Evolutionary conservation across 1,140 invertebrate species (phyloP).

Genomic region (Caenorhabditis remanei): DNA sequence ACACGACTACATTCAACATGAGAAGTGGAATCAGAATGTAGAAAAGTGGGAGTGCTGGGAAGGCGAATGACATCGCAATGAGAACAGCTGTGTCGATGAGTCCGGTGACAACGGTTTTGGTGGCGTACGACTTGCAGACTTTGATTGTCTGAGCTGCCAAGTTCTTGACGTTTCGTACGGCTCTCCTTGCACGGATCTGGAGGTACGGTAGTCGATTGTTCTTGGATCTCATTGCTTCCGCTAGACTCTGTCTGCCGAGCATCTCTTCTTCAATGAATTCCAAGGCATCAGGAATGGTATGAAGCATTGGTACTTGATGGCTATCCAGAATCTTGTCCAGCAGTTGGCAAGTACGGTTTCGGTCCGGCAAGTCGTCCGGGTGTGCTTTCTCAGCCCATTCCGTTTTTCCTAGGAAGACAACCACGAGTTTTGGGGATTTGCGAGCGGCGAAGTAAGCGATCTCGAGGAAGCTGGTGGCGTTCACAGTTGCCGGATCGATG

Average conservation of each 20-base stretch:
- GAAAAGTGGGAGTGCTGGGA: conserved; percentile 63
- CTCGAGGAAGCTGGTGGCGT: conserved; percentile 76
- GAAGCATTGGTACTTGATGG: conserved; percentile 68
- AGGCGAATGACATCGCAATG: conserved; percentile 48
- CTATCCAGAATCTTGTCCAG: conserved; percentile 74
- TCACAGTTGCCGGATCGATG: conserved; percentile 77
- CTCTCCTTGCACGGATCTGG: conserved; percentile 66
- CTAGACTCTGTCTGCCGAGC: conserved; percentile 74
- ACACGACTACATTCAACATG: conserved; percentile 60
- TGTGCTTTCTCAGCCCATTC: conserved; percentile 77
- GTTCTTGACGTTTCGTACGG: conserved; percentile 34
- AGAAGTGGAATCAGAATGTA: conserved; percentile 63
- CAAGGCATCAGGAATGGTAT: conserved; percentile 69
- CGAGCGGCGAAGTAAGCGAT: conserved; percentile 77
- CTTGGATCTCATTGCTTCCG: conserved; percentile 69
- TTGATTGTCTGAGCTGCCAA: conserved; percentile 1
- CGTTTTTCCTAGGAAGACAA: conserved; percentile 74
- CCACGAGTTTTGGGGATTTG: conserved; percentile 75
- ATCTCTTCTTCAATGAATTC: conserved; percentile 77
- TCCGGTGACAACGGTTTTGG: conserved; percentile 48
- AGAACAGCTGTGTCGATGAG: conserved; percentile 45
- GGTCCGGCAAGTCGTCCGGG: conserved; percentile 74
- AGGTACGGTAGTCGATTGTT: conserved; percentile 74
- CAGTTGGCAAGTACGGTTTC: conserved; percentile 71
- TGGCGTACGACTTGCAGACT: conserved; percentile 23